Evolutionary conservation across 2,888 invertebrate species (phyloP), one percentile per base, ranked within the genome.

Genomic region (Plebejus anna): DNA sequence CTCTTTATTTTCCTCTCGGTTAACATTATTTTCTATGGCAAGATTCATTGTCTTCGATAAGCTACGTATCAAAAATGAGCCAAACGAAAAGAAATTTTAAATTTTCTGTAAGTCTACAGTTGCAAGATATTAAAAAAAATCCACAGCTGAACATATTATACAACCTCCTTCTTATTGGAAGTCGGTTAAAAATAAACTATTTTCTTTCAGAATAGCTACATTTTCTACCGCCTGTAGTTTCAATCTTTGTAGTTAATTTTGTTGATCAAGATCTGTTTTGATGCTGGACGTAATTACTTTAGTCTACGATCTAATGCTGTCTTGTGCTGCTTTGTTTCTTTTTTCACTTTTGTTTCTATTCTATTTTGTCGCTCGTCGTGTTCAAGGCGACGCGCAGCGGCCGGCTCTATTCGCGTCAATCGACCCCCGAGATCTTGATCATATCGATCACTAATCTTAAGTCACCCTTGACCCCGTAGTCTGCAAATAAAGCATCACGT

Each of bases 371-470:
- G 61, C 28, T 61, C 22, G 61, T 11, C 3, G 61, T 22, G 61
- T 9, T 22, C 22, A 61, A 61, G 32, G 32, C 32, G 32, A 2
- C 32, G 32, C 0, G 22, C 22, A 59, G 22, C 61, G n/a, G 61
- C 22, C 22, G 28, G 28, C 28, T 28, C 61, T 61, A 61, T 61
- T 61, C 61, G 61, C 61, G 61, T 28, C 61, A 28, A 28, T 11
- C 61, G 61, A 61, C 61, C 61, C 7, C 61, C 28, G 11, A 61
- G 11, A 28, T 61, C 61, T 61, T 61, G 11, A 61, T 61, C 61
- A 61, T 61, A 28, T 61, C 22, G 61, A 61, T 61, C 61, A 61
- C 61, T 61, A 61, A 61, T 61, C 61, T 61, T 22, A 61, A 61
- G 61, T 61, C 61, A 61, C 11, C 61, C 61, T 61, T 61, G 61